Evolutionary conservation across 2,797 vertebrate genomes (phyloP).

Genomic region (Anisognathus igniventris): DNA sequence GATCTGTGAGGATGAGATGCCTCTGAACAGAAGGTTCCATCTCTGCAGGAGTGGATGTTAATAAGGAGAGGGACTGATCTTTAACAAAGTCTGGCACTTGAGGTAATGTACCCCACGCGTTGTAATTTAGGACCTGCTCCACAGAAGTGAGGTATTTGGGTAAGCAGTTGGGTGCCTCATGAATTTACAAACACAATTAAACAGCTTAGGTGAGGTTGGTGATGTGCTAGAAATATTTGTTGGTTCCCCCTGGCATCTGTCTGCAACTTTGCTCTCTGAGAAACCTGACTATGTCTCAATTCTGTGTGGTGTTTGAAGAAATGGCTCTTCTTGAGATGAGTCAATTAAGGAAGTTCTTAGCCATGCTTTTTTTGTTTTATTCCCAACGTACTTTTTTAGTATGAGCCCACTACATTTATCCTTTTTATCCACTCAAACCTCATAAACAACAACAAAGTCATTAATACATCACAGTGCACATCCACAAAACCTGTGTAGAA

Average conservation of each 20-base stretch:
- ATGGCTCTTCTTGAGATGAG: not conserved
- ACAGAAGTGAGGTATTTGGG: not conserved
- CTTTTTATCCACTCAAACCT: not conserved
- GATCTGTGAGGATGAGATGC: not conserved
- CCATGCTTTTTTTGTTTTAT: not conserved
- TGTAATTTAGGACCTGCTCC: not conserved
- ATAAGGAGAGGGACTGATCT: not conserved
- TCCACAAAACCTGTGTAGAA: not conserved
- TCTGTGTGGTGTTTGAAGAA: not conserved
- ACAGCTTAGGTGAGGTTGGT: not conserved
- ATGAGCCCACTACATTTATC: not conserved
- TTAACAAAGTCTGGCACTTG: not conserved
- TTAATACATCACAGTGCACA: not conserved
- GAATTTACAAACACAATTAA: slow-evolving; percentile 34
- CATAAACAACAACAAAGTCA: not conserved
- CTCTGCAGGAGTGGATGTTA: not conserved
- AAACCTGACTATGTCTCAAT: not conserved
- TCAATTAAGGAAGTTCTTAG: not conserved
- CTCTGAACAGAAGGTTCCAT: slow-evolving; percentile 2
- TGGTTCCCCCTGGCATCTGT: not conserved
- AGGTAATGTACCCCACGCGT: not conserved
- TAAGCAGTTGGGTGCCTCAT: slow-evolving; percentile 5
- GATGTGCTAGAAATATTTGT: not conserved
- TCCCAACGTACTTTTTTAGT: not conserved
- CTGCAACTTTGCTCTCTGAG: not conserved